phyloP scores from a whole-genome alignment of 30 jellyfish, hydroid and myxozoan species.

The Pelagia noctiluca region DNA sequence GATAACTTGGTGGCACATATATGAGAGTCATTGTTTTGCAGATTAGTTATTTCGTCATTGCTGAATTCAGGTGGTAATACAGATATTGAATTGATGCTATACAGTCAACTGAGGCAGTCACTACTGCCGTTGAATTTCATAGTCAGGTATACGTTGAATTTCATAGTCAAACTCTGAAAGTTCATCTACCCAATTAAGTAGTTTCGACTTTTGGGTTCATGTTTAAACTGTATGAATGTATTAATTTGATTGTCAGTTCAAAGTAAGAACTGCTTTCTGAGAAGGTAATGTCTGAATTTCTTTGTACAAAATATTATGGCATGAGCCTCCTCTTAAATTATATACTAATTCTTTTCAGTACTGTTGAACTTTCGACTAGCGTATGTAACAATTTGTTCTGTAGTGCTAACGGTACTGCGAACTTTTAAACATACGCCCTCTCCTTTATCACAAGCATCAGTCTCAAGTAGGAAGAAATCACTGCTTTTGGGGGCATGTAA shows the following conservation, averaged over 20 bases:
- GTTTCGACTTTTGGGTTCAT: not conserved
- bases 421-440: slow-evolving; percentile 42
- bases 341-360: too few relatives aligned
- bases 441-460: slow-evolving; percentile 37
- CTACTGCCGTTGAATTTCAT: not conserved
- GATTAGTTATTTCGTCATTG: not conserved
- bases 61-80: not conserved
- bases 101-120: not conserved
- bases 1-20: not conserved
- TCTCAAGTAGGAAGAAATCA: slow-evolving; percentile 26
- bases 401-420: not conserved
- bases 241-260: not conserved
- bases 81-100: not conserved
- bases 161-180: not conserved
- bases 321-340: not conserved
- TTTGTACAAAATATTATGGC: not conserved
- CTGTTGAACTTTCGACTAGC: not conserved
- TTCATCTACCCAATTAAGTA: not conserved
- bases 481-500: slow-evolving; percentile 36
- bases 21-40: not conserved
- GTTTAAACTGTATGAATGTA: not conserved
- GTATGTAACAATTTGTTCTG: slow-evolving; percentile 12
- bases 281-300: not conserved
- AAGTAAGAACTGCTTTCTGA: not conserved
- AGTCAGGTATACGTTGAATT: not conserved